Evolutionary conservation across 2,113 vertebrate genomes (phyloP).

Genomic region (Henicopernis longicauda): DNA sequence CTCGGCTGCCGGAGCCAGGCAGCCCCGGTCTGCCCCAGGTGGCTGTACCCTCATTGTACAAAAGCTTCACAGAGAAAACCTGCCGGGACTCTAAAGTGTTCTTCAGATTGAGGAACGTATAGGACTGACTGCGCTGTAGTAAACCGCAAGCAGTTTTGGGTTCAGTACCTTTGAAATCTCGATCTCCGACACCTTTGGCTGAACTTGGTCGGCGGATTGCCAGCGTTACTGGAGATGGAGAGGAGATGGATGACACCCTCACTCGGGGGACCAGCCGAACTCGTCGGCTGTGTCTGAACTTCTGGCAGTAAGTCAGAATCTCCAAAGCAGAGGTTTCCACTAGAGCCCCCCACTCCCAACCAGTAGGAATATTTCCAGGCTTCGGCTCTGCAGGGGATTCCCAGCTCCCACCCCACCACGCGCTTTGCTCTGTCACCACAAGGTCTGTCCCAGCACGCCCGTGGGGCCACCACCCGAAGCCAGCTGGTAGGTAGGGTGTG

Average conservation of each 20-base stretch:
- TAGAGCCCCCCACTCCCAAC: background rate
- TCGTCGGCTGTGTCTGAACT: background rate
- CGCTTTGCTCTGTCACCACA: background rate
- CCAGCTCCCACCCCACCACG: background rate
- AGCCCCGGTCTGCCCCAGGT: rapidly evolving
- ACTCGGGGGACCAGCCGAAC: background rate
- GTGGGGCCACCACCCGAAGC: background rate
- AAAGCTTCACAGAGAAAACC: background rate
- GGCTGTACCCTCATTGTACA: rapidly evolving
- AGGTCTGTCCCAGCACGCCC: background rate
- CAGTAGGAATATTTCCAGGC: background rate
- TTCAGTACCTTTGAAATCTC: background rate
- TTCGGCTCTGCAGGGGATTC: background rate
- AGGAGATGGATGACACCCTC: background rate
- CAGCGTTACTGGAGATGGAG: background rate
- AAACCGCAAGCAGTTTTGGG: background rate
- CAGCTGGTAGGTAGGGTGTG: background rate
- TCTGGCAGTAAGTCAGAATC: background rate
- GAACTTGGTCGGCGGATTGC: background rate
- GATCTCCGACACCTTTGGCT: background rate
- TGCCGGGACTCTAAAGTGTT: rapidly evolving
- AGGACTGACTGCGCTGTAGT: background rate
- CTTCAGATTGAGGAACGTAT: background rate
- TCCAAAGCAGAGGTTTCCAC: background rate
- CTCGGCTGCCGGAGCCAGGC: background rate